Conservation (phyloP, 1,140 invertebrate species). For the Nephotettix cincticeps region DNA sequence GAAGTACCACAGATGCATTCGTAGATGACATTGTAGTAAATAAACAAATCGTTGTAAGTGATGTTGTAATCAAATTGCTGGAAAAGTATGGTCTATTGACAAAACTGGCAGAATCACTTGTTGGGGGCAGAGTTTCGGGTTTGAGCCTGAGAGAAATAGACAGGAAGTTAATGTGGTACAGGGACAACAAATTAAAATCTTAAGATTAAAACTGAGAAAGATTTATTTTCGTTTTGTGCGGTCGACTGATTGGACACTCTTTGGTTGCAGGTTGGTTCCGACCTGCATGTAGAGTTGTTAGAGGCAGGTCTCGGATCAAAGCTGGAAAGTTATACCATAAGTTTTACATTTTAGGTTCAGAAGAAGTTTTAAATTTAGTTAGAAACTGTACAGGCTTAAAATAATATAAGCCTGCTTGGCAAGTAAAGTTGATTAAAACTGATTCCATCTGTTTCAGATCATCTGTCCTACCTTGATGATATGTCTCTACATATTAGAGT, state of each 20-base stretch:
- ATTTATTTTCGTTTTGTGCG: constrained; percentile 16
- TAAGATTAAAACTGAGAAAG: background rate
- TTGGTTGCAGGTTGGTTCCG: constrained; percentile 3
- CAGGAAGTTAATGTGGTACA: background rate
- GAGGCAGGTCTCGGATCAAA: background rate
- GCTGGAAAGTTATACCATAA: too few relatives aligned
- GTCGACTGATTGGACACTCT: constrained; percentile 16
- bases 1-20: background rate
- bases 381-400: too few relatives aligned
- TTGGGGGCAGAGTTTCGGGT: background rate
- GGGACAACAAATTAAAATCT: constrained; percentile 18
- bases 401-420: too few relatives aligned
- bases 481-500: too few relatives aligned
- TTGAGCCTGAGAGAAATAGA: background rate
- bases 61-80: background rate
- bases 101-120: background rate
- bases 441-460: too few relatives aligned
- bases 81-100: background rate
- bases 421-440: too few relatives aligned
- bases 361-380: too few relatives aligned
- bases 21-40: background rate
- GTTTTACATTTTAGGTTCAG: too few relatives aligned
- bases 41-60: background rate
- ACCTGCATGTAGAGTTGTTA: constrained; percentile 19
- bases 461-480: too few relatives aligned